Evolutionary conservation across 2,888 invertebrate species (phyloP).

Genomic region (Sabellastarte sp.): DNA sequence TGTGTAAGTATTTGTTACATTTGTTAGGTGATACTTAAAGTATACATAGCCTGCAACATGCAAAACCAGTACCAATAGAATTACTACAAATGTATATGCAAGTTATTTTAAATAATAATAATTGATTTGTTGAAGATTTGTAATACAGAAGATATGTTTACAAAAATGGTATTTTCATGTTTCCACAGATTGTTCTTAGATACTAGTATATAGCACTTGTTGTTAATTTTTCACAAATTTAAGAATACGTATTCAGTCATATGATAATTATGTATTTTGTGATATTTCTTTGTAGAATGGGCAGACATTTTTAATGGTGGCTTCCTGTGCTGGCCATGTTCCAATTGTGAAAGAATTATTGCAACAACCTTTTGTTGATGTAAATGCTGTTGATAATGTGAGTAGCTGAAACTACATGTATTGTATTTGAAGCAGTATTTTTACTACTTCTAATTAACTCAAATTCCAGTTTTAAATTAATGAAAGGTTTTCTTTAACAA

Average conservation of each 20-base stretch:
- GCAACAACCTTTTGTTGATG: constrained; percentile 43
- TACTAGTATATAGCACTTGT: not conserved
- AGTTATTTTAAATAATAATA: not conserved
- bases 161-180: too few species aligned
- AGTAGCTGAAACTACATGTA: constrained; percentile 6
- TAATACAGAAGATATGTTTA: not conserved
- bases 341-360: constrained; percentile 51
- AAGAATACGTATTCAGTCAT: not conserved
- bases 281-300: constrained; percentile 41
- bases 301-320: constrained; percentile 55
- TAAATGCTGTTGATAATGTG: constrained; percentile 57
- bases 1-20: not conserved
- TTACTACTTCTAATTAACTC: not conserved
- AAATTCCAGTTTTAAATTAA: too few species aligned
- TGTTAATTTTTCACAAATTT: not conserved
- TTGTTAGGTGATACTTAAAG: too few species aligned
- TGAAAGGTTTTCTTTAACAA: too few species aligned
- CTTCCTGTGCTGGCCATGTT: constrained; percentile 50
- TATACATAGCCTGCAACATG: too few species aligned
- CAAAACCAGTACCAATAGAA: too few species aligned
- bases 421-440: not conserved
- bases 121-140: not conserved
- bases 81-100: not conserved
- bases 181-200: too few species aligned
- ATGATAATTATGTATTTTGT: not conserved